Conservation (phyloP, 1,140 invertebrate genomes). For the Paralvinella palmiformis region DNA sequence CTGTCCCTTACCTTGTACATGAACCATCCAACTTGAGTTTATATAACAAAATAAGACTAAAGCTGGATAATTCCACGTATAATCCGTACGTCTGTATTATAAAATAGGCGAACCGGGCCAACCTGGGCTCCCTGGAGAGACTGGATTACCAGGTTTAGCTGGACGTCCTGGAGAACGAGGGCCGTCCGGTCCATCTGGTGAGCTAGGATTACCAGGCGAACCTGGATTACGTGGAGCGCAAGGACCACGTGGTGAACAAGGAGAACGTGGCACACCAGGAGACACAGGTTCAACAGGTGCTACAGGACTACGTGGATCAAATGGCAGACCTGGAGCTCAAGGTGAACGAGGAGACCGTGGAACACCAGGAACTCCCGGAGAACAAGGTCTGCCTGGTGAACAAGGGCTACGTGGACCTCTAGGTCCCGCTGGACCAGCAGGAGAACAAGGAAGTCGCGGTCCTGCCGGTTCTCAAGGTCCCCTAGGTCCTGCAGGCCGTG, state of each 20-base stretch:
- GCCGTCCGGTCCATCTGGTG: constrained; percentile 27
- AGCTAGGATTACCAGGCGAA: too few species aligned
- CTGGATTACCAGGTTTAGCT: constrained; percentile 29
- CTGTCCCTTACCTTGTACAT: too few species aligned
- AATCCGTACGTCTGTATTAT: too few species aligned
- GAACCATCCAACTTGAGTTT: too few species aligned
- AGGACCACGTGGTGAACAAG: neutral
- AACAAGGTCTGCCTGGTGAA: neutral
- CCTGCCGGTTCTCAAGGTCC: neutral
- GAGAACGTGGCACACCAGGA: neutral
- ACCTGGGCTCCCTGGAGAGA: too few species aligned
- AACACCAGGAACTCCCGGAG: neutral
- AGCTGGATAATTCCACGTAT: too few species aligned
- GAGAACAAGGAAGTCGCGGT: neutral
- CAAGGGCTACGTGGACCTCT: neutral
- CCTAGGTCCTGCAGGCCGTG: neutral
- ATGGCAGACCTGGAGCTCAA: neutral
- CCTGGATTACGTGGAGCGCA: constrained; percentile 60
- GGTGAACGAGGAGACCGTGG: neutral
- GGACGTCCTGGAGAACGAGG: constrained; percentile 40
- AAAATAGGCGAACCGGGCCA: too few species aligned
- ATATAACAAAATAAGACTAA: too few species aligned
- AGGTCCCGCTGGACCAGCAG: constrained; percentile 7
- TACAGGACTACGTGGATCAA: neutral
- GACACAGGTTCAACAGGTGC: neutral